A percentile compares a stretch with the other conserved stretches of the same genome.
These are phyloP conservation scores for Pachyrhynchus sulphureomaculatus DNA, from an alignment of 1,140 invertebrate species.

Conservation along the genomic window DNA sequence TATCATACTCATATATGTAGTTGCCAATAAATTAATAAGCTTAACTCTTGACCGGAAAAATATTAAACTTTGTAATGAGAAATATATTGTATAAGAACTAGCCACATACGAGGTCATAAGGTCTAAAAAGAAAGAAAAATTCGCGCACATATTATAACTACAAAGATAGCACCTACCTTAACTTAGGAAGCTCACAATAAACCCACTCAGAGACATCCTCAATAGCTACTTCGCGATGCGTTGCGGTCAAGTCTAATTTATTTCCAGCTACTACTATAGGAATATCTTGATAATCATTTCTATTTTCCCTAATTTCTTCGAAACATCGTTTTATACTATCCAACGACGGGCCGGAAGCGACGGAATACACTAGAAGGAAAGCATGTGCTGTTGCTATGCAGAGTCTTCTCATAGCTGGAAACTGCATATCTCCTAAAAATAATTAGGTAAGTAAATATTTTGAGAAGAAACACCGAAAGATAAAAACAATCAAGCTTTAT, in stretches of 20 bases:
- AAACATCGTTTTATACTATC: conserved; percentile 77
- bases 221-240: conserved; percentile 66
- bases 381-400: conserved; percentile 88
- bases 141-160: too few relatives aligned
- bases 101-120: too few relatives aligned
- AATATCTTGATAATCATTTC: conserved; percentile 76
- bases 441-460: too few relatives aligned
- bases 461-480: too few relatives aligned
- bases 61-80: too few relatives aligned
- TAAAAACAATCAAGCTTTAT: too few relatives aligned
- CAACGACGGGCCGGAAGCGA: conserved; percentile 76
- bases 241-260: conserved; percentile 71
- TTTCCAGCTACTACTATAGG: conserved; percentile 86
- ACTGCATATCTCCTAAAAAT: conserved; percentile 74
- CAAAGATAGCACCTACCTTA: too few relatives aligned
- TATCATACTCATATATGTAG: too few relatives aligned
- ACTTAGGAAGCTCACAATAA: conserved; percentile 71
- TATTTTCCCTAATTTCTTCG: conserved; percentile 79
- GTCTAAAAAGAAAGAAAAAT: too few relatives aligned
- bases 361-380: conserved; percentile 85
- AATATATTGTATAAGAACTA: too few relatives aligned
- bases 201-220: conserved; percentile 82
- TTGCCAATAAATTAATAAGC: too few relatives aligned
- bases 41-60: too few relatives aligned
- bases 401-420: conserved; percentile 82